Evolutionary conservation across 2,113 vertebrate species (phyloP).

Genomic region (Periophthalmus modestus): DNA sequence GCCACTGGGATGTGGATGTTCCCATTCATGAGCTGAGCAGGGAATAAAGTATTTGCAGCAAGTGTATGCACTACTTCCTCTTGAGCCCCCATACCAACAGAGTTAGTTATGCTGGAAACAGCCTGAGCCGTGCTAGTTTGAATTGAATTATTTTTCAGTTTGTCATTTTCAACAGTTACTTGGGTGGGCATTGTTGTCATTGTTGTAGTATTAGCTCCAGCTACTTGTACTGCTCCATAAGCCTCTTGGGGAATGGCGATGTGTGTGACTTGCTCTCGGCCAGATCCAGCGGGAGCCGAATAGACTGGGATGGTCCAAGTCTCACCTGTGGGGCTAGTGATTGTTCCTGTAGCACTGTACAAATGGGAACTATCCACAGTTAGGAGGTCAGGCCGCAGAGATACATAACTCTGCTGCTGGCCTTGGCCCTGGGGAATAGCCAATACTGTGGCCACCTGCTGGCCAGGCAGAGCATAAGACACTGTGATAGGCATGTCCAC

Average conservation of each 20-base stretch:
- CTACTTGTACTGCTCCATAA: conserved; percentile 93
- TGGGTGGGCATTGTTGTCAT: conserved; percentile 69
- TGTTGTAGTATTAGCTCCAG: conserved; percentile 72
- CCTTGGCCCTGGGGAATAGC: conserved; percentile 92
- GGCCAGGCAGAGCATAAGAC: conserved; percentile 95
- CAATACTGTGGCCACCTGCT: conserved; percentile 96
- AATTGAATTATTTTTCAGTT: conserved; percentile 63
- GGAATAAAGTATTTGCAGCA: conserved; percentile 82
- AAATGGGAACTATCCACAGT: conserved; percentile 99
- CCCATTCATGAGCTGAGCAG: conserved; percentile 98
- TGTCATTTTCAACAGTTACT: conserved; percentile 85
- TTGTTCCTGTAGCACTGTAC: conserved; percentile 97
- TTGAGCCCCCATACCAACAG: conserved; percentile 80
- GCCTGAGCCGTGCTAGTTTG: conserved; percentile 71
- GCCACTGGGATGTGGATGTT: conserved; percentile 99
- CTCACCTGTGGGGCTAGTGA: conserved; percentile 97
- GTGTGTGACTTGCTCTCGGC: conserved; percentile 90
- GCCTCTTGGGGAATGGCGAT: conserved; percentile 99
- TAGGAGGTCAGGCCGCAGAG: conserved; percentile 94
- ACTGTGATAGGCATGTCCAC: conserved; percentile 99
- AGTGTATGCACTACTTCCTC: conserved; percentile 97
- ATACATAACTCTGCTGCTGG: conserved; percentile 97
- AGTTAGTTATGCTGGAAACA: conserved; percentile 73
- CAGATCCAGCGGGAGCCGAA: conserved; percentile 83
- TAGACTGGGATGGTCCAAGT: conserved; percentile 99